These are phyloP conservation scores for Antitype chi DNA, from an alignment of 2,888 invertebrate genomes.

Conservation along the genomic window DNA sequence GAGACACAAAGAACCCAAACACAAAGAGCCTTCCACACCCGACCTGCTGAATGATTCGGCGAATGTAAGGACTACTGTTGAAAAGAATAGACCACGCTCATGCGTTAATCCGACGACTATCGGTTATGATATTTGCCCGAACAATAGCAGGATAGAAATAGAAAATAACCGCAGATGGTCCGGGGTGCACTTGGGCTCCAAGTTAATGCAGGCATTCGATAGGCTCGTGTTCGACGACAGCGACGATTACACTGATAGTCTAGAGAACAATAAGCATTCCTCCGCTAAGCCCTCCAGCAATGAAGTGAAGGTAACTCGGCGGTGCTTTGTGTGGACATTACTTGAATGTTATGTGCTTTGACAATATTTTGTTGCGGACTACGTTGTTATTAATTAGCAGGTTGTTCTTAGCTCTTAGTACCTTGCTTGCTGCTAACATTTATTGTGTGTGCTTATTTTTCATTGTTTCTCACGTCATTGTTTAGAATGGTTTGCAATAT, in stretches of 20 bases:
- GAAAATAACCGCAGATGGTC: constrained; percentile 93
- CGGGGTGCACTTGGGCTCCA: constrained; percentile 93
- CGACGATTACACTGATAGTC: constrained; percentile 94
- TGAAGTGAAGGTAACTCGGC: constrained; percentile 87
- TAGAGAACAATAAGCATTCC: constrained; percentile 91
- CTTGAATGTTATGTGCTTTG: constrained; percentile 70
- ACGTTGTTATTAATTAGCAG: constrained; percentile 70
- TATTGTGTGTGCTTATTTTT: constrained; percentile 66
- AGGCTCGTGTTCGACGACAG: constrained; percentile 92
- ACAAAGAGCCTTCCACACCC: constrained; percentile 90
- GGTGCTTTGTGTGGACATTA: constrained; percentile 75
- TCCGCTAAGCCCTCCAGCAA: constrained; percentile 87
- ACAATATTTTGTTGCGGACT: constrained; percentile 71
- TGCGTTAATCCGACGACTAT: constrained; percentile 91
- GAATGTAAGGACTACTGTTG: constrained; percentile 86
- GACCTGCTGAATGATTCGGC: constrained; percentile 91
- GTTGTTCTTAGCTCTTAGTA: constrained; percentile 66
- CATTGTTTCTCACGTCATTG: constrained; percentile 51
- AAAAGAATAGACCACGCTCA: constrained; percentile 92
- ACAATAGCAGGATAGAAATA: constrained; percentile 87
- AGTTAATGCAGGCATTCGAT: constrained; percentile 93
- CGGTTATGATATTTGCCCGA: constrained; percentile 87
- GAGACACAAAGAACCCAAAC: constrained; percentile 88
- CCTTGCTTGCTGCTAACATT: constrained; percentile 72
- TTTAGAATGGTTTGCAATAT: constrained; percentile 32